These are phyloP conservation scores for Metellina segmentata DNA, from an alignment of 2,888 invertebrate genomes.

Conservation along the genomic window DNA sequence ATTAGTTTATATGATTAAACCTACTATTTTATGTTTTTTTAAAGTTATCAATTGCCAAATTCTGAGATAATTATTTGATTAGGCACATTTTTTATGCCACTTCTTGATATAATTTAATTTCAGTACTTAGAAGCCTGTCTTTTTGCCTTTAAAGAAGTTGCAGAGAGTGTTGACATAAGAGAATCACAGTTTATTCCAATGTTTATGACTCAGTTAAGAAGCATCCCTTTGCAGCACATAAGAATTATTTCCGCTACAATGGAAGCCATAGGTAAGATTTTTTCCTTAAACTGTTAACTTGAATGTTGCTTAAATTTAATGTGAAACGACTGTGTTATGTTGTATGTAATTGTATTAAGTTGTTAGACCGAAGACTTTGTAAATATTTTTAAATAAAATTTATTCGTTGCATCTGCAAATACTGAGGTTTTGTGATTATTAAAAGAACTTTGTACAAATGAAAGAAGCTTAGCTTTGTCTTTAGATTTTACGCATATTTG, in stretches of 20 bases:
- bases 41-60: no score
- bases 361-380: no score
- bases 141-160: constrained; percentile 84
- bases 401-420: no score
- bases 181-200: constrained; percentile 84
- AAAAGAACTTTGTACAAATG: no score
- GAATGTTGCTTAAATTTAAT: no score
- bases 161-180: constrained; percentile 85
- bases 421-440: no score
- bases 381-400: no score
- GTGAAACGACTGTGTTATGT: not conserved
- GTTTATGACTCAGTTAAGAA: constrained; percentile 85
- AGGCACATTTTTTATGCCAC: not conserved
- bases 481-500: no score
- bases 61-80: not conserved
- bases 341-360: not conserved
- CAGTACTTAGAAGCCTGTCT: constrained; percentile 86
- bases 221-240: constrained; percentile 84
- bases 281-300: not conserved
- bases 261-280: constrained; percentile 86
- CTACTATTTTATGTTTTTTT: no score
- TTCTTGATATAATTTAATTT: constrained; percentile 44
- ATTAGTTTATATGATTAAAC: no score
- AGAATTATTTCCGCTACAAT: constrained; percentile 87
- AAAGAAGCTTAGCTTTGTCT: no score